Conservation (phyloP, 1,140 invertebrate species). For the Scaptomyza pallida region DNA sequence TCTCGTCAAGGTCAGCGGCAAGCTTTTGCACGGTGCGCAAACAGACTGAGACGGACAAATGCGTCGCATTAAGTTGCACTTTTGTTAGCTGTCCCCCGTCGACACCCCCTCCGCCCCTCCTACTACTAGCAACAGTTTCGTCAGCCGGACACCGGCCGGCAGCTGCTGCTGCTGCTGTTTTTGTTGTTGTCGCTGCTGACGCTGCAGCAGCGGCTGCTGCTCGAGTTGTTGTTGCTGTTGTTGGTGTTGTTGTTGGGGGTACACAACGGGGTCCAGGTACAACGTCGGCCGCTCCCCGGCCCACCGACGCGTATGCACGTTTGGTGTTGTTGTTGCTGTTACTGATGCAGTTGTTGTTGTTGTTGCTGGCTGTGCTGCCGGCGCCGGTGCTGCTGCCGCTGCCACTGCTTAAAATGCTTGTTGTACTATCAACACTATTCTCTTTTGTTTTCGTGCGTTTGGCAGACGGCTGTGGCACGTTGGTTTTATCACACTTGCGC, state of each 20-base stretch:
- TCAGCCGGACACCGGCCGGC: slow-evolving; percentile 52
- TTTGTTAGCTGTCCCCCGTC: slow-evolving; percentile 62
- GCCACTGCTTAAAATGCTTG: slow-evolving; percentile 66
- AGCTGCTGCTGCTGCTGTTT: slow-evolving; percentile 22
- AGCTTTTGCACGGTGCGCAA: slow-evolving; percentile 71
- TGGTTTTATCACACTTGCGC: slow-evolving; percentile 75
- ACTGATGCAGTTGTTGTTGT: slow-evolving; percentile 35
- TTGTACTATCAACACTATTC: slow-evolving; percentile 76
- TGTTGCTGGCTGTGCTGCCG: slow-evolving; percentile 28
- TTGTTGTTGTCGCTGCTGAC: slow-evolving; percentile 2
- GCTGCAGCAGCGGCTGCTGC: slow-evolving; percentile 16
- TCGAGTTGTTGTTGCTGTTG: slow-evolving; percentile 4
- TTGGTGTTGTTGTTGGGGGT: slow-evolving; percentile 22
- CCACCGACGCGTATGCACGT: slow-evolving; percentile 45
- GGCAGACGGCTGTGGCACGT: slow-evolving; percentile 64
- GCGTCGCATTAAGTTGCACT: slow-evolving; percentile 54
- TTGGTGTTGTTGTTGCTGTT: slow-evolving; percentile 39
- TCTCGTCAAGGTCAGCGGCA: slow-evolving; percentile 39
- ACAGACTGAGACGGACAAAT: slow-evolving; percentile 52
- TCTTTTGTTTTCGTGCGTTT: slow-evolving; percentile 80
- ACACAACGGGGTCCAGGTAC: slow-evolving; percentile 36
- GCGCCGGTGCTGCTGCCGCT: slow-evolving; percentile 46
- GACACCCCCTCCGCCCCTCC: slow-evolving; percentile 33
- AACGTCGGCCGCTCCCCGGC: slow-evolving; percentile 75
- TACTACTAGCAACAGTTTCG: slow-evolving; percentile 64